Conservation (phyloP, 2,888 invertebrate genomes). For the Drosophila atripex region DNA sequence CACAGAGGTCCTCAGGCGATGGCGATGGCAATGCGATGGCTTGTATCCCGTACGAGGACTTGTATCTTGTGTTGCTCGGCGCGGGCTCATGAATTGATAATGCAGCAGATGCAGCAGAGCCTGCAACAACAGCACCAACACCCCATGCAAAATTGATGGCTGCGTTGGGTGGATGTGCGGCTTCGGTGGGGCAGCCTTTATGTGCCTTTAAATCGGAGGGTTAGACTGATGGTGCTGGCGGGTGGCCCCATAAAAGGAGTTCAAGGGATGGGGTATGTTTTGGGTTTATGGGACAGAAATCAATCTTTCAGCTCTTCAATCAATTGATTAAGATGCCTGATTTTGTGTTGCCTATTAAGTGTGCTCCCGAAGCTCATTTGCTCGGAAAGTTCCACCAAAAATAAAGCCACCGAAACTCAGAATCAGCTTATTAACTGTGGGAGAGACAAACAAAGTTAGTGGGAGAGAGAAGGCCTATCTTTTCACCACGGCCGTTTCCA, state of each 20-base stretch:
- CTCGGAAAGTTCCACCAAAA: neutral
- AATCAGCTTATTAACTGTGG: conserved; percentile 20
- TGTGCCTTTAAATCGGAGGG: conserved; percentile 10
- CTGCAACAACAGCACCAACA: conserved; percentile 47
- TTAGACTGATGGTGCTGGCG: neutral
- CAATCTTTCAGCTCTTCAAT: conserved; percentile 14
- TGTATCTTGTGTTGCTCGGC: conserved; percentile 24
- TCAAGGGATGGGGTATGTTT: neutral
- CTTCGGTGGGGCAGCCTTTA: conserved; percentile 45
- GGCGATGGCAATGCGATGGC: conserved; percentile 51
- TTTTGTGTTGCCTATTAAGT: neutral
- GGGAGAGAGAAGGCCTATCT: conserved; percentile 10
- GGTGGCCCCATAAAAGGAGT: neutral
- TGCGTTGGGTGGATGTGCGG: conserved; percentile 35
- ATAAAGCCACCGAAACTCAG: conserved; percentile 3
- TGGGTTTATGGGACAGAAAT: conserved; percentile 9
- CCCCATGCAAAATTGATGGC: conserved; percentile 69
- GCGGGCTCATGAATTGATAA: conserved; percentile 71
- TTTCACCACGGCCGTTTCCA: conserved; percentile 56
- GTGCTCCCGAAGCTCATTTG: neutral
- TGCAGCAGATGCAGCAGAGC: conserved; percentile 62
- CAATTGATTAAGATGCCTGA: conserved; percentile 14
- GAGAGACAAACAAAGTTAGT: neutral
- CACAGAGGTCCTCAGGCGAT: conserved; percentile 41
- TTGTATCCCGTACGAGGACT: conserved; percentile 16